Evolutionary conservation across 37 sponge, comb jelly and placozoan species (phyloP), one percentile per base, ranked within the genome.

Genomic region (Dysidea cf. avara): DNA sequence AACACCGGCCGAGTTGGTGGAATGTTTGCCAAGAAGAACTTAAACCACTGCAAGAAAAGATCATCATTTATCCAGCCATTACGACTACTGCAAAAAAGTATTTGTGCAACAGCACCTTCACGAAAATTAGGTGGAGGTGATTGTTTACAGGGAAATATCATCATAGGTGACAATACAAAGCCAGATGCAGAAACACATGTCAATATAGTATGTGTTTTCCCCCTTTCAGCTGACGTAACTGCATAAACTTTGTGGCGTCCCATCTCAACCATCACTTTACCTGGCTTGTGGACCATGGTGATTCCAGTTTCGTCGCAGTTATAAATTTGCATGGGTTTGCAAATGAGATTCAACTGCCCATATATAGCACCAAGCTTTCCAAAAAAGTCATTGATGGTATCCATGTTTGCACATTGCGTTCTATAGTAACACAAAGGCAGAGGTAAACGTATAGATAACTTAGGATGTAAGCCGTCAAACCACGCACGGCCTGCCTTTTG

Each of bases 261-360:
- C 2, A 78, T n/a, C 43, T 78, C 68, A 21, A 74, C 73, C 17
- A 85, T 39, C 20, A 85, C 79, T 32, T 66, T 78, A n/a, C 69
- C 75, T 21, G 67, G 74, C 40, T 74, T 78, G 47, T 67, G 62
- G 13, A 72, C 79, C 40, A 72, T 56, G 40, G 56, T 55, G 9
- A 72, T 52, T 2, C 86, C 79, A 4, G 63, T 73, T 37, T 78
- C 79, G 30, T 85, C 86, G 39, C 33, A 7, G 72, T 77, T 85
- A 64, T 61, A 76, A 13, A 84, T 71, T 58, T 71, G 79, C 86
- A 85, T 85, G 20, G 86, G 86, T 9, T 43, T 85, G 77, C 11
- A 74, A 58, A 20, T 66, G 32, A n/a, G n/a, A n/a, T n/a, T n/a
- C n/a, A n/a, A n/a, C n/a, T n/a, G n/a, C n/a, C 78, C 59, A 71